Base-by-base conservation (phyloP, 2,113 vertebrate genomes). In the Nibea albiflora region DNA sequence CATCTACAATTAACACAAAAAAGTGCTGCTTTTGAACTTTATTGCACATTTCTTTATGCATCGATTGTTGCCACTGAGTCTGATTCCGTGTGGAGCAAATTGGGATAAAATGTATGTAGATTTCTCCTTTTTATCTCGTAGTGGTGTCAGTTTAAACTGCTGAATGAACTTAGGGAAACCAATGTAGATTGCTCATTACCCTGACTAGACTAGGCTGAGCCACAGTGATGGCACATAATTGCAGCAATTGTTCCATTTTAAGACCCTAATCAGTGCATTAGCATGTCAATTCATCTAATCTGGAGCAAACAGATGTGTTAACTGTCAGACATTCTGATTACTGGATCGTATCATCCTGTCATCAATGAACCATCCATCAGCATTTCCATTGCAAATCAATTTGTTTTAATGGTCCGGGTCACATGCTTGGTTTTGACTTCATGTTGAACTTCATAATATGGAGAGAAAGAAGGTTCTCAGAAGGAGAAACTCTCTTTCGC, bases 171-270 rank as follows among this genome's bases (percentile, higher is more conserved):
- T 24, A 56, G 39, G 22, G 16, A 73, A 54, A 65, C 57, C 52
- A 52, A 71, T 67, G 53, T 11, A 64, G 60, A 78, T 68, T 53
- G 24, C 84, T 80, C 35, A 70, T 80, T 74, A 71, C 44, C 58
- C 56, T 61, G 42, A 84, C 77, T 50, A 60, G 56, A 82, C 62
- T 44, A 44, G 53, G 68, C 60, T 71, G 53, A 88, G 62, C 50
- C 49, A 53, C 70, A 67, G 47, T 78, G 75, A 81, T 78, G 65
- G 60, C 61, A 63, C 56, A 50, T 78, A 84, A 79, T 74, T 85
- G 72, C 74, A 85, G 61, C 69, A 81, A 80, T 72, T 84, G 74
- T 85, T 85, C 70, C 62, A 76, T 86, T 80, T 83, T 83, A 67
- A 82, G 49, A 72, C 52, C 60, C 73, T 76, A 79, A 83, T 86